Conservation (phyloP, 2,888 invertebrate species). For the Heliconius aoede region DNA sequence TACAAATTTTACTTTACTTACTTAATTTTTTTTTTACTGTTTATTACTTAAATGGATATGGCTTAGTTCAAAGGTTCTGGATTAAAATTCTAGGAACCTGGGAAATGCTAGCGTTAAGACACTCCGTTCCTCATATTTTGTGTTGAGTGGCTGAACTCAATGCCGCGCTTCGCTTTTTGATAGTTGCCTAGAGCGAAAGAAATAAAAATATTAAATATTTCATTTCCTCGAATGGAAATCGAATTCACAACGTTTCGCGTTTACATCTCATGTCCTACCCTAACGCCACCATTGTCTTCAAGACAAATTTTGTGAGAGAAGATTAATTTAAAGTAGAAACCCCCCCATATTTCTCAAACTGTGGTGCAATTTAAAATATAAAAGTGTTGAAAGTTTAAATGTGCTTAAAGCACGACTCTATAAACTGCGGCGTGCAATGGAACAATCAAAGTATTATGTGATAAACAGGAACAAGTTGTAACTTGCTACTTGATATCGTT, state of each 20-base stretch:
- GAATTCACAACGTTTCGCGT: background rate
- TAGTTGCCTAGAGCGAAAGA: background rate
- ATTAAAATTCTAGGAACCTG: background rate
- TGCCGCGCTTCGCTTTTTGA: too few species aligned
- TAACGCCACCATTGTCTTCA: too few species aligned
- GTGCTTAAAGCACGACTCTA: conserved; percentile 9
- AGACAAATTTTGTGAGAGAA: too few species aligned
- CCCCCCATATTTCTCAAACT: background rate
- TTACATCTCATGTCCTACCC: too few species aligned
- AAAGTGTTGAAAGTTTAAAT: conserved; percentile 15
- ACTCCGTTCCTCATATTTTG: too few species aligned
- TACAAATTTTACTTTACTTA: too few species aligned
- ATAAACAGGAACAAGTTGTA: conserved; percentile 37
- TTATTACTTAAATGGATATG: background rate
- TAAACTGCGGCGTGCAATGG: conserved; percentile 36
- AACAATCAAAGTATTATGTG: conserved; percentile 38
- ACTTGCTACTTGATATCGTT: conserved; percentile 22
- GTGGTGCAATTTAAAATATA: conserved; percentile 13
- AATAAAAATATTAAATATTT: background rate
- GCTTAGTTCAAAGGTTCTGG: background rate
- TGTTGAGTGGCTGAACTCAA: too few species aligned
- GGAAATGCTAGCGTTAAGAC: too few species aligned
- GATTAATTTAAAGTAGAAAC: background rate
- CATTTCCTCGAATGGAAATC: background rate
- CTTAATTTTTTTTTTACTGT: too few species aligned